Evolutionary conservation across 1,140 invertebrate species (phyloP).

Genomic region (Bombus terrestris): DNA sequence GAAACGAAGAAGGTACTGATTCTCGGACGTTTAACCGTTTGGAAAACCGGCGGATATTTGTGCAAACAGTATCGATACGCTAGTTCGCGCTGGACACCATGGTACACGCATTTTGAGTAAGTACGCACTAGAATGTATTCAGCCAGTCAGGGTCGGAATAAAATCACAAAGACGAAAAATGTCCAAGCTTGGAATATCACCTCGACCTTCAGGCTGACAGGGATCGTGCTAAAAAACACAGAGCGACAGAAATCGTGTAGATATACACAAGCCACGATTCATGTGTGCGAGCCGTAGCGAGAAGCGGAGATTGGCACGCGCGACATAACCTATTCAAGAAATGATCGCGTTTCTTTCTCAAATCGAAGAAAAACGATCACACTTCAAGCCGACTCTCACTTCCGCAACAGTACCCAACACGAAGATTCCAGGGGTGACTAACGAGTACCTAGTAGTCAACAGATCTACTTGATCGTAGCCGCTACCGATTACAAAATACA

Average conservation of each 20-base stretch:
- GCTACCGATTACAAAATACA: not conserved
- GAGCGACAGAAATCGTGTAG: not conserved
- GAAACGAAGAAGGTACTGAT: constrained; percentile 21
- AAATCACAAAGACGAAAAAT: constrained; percentile 1
- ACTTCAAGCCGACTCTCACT: constrained; percentile 13
- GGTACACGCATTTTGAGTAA: not conserved
- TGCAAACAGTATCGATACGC: constrained; percentile 5
- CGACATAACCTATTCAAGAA: constrained; percentile 51
- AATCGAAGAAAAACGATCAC: constrained; percentile 29
- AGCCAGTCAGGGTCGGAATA: not conserved
- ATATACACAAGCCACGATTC: constrained; percentile 16
- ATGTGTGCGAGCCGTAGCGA: constrained; percentile 11
- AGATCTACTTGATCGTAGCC: constrained; percentile 24
- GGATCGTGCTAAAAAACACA: constrained; percentile 16
- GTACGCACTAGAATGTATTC: not conserved
- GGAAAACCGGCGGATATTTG: constrained; percentile 9
- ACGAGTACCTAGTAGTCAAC: constrained; percentile 42
- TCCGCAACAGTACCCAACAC: constrained; percentile 3
- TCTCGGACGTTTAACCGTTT: constrained; percentile 11
- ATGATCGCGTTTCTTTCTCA: constrained; percentile 31
- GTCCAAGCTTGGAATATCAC: constrained; percentile 16
- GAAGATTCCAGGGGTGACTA: constrained; percentile 43
- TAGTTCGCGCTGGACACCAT: not conserved
- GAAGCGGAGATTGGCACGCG: constrained; percentile 34
- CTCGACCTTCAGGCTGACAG: constrained; percentile 46